Evolutionary conservation across 1,140 invertebrate species (phyloP).

Genomic region (Drosophila pachea): DNA sequence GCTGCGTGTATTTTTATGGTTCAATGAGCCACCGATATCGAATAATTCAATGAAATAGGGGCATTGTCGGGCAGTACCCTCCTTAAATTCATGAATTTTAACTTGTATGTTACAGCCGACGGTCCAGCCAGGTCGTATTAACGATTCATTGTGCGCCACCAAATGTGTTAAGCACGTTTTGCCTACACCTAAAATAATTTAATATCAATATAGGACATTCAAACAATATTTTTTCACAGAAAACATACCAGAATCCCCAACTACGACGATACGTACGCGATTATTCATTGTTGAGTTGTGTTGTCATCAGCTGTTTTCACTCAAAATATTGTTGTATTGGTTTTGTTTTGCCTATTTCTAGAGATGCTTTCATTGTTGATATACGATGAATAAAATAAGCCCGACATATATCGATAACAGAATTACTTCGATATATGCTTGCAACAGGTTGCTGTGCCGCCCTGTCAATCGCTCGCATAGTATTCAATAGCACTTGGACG

Average conservation of each 20-base stretch:
- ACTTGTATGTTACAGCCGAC: constrained; percentile 97
- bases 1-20: constrained; percentile 92
- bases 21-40: constrained; percentile 96
- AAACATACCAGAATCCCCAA: constrained; percentile 92
- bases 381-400: not conserved
- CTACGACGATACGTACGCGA: constrained; percentile 90
- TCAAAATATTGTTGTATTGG: constrained; percentile 9
- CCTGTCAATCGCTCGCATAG: constrained; percentile 39
- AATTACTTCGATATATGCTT: constrained; percentile 1
- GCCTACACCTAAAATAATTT: constrained; percentile 86
- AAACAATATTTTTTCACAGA: not conserved
- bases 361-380: not conserved
- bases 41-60: constrained; percentile 97
- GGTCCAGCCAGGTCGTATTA: constrained; percentile 93
- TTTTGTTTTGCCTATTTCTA: not conserved
- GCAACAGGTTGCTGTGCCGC: constrained; percentile 53
- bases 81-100: constrained; percentile 96
- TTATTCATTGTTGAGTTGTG: constrained; percentile 81
- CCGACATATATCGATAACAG: constrained; percentile 9
- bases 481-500: constrained; percentile 39
- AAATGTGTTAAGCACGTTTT: constrained; percentile 96
- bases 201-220: not conserved
- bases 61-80: constrained; percentile 93
- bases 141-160: constrained; percentile 91
- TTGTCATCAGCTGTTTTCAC: constrained; percentile 6